phyloP scores from a whole-genome alignment of 2,888 invertebrate species.

The Caenorhabditis drosophilae region DNA sequence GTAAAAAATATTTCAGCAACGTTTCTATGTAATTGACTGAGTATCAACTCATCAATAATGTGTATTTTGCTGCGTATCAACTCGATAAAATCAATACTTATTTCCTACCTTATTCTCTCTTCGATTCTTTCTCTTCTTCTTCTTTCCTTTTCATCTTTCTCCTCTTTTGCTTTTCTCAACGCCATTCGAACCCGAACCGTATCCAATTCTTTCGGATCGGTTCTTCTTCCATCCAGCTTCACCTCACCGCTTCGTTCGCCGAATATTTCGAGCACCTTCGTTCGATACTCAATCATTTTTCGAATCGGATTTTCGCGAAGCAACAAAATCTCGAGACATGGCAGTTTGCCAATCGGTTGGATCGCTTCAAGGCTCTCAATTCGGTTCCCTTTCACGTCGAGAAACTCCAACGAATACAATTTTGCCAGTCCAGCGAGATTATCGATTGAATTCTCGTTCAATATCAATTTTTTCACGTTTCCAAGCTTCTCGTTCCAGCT shows the following conservation, averaged over 20 bases:
- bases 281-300: conserved; percentile 75
- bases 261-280: conserved; percentile 86
- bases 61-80: background rate
- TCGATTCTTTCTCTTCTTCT: conserved; percentile 40
- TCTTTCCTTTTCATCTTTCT: conserved; percentile 44
- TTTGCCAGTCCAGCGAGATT: conserved; percentile 74
- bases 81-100: background rate
- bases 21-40: too few relatives aligned
- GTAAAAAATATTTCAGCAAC: too few relatives aligned
- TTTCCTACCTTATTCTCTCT: conserved; percentile 20
- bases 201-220: conserved; percentile 86
- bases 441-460: conserved; percentile 83
- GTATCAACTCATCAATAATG: too few relatives aligned
- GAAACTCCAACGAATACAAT: conserved; percentile 82
- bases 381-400: conserved; percentile 86
- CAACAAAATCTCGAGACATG: conserved; percentile 82
- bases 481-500: conserved; percentile 85
- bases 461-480: conserved; percentile 83
- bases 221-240: conserved; percentile 84
- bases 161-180: conserved; percentile 79
- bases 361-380: conserved; percentile 76
- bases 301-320: conserved; percentile 89
- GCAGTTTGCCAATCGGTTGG: conserved; percentile 76
- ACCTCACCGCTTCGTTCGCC: conserved; percentile 82
- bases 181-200: conserved; percentile 89